Base-by-base conservation (phyloP, 2,888 invertebrate genomes). In the Acrobasis consociella region DNA sequence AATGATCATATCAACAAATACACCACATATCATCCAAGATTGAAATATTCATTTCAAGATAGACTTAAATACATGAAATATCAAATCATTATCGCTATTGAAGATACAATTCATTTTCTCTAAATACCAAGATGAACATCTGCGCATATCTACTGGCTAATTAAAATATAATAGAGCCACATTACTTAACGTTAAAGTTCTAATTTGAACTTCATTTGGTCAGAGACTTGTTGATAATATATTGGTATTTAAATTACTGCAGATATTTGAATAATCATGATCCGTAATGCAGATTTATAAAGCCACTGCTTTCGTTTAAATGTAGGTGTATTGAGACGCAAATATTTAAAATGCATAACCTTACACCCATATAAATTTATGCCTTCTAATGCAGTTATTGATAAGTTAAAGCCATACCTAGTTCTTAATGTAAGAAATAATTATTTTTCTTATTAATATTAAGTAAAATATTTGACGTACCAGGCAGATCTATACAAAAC, bases 221-320 rank as follows among this genome's bases (percentile, higher is more conserved):
- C 7, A n/a, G 11, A 15, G 11, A 2, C 42, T 39, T 42, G 17
- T 5, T 5, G 13, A 7, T 11, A 42, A 46, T 46, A 46, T n/a
- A n/a, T 11, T 11, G 10, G 3, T 42, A 9, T 46, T 46, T 5
- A 22, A 2, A 22, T 22, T 22, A 22, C 22, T 22, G 3, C 1
- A 22, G 22, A 22, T 22, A 22, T 22, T 22, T 22, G 22, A 22
- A 22, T 22, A 46, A 13, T 56, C 56, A 42, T 56, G 39, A 56
- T 56, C 42, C 56, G 56, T 56, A 42, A 56, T 39, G 56, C 56
- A 42, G 37, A 56, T 56, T 56, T 56, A 56, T 56, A 42, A 56
- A 56, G 38, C 17, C 11, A n/a, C 56, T 42, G 56, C 56, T 56
- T 56, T 42, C 42, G 15, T 56, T 56, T 56, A 56, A 56, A 56